phyloP scores from a whole-genome alignment of 2,888 invertebrate species.

The Camptogramma bilineatum region DNA sequence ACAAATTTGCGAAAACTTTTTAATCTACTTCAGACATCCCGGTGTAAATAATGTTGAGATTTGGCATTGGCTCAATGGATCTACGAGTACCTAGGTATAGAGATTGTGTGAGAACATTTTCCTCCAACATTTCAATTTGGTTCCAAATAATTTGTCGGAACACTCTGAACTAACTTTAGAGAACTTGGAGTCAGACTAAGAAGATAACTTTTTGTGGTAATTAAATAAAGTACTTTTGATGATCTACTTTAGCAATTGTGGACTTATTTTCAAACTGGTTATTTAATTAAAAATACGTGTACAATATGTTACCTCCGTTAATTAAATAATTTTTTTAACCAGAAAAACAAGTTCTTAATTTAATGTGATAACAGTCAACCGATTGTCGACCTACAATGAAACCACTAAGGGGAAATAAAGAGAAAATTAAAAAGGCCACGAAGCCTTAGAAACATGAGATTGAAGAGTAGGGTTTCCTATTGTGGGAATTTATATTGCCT shows the following conservation, averaged over 20 bases:
- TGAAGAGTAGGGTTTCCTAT: constrained; percentile 66
- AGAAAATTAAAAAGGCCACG: constrained; percentile 44
- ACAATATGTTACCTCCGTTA: constrained; percentile 2
- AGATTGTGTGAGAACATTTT: constrained; percentile 20
- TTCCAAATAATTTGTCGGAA: constrained; percentile 4
- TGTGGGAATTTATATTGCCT: constrained; percentile 52
- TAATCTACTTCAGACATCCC: constrained; percentile 52
- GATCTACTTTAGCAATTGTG: neutral
- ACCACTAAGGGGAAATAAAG: constrained; percentile 25
- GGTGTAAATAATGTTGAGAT: constrained; percentile 37
- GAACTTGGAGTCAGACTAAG: neutral
- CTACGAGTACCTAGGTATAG: neutral
- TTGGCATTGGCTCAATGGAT: constrained; percentile 30
- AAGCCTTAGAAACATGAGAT: constrained; percentile 64
- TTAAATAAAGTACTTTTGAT: neutral
- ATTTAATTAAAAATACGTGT: neutral
- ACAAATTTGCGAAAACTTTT: constrained; percentile 57
- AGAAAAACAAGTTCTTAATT: neutral
- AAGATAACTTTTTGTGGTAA: neutral
- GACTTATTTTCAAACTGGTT: neutral
- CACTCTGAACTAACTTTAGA: neutral
- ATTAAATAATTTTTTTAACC: constrained; percentile 8
- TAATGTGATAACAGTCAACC: constrained; percentile 15
- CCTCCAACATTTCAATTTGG: constrained; percentile 14
- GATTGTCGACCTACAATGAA: constrained; percentile 2